These are phyloP conservation scores for Andrena chrysosceles DNA, from an alignment of 2,888 invertebrate species.

Conservation along the genomic window DNA sequence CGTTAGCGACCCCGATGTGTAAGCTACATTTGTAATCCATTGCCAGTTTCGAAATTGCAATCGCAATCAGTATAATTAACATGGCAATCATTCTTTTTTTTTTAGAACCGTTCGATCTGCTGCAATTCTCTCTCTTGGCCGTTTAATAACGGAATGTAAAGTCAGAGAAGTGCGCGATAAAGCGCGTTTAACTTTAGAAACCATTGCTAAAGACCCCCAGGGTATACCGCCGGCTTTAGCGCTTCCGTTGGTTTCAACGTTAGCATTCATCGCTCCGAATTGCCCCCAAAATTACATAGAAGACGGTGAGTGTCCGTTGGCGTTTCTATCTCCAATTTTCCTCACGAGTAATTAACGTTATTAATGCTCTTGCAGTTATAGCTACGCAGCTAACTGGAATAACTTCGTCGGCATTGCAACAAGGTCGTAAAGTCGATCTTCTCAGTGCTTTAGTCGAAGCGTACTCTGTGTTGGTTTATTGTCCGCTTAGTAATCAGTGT, in stretches of 20 bases:
- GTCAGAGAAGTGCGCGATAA: slow-evolving; percentile 86
- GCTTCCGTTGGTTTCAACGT: slow-evolving; percentile 87
- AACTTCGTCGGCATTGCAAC: slow-evolving; percentile 87
- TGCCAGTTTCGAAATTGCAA: background rate
- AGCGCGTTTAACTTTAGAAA: slow-evolving; percentile 85
- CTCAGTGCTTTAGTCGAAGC: slow-evolving; percentile 88
- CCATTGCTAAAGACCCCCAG: slow-evolving; percentile 81
- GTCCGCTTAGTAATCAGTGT: slow-evolving; percentile 85
- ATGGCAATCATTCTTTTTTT: background rate
- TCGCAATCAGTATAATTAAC: background rate
- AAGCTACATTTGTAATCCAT: slow-evolving; percentile 79
- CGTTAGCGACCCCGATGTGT: slow-evolving; percentile 89
- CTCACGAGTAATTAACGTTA: slow-evolving; percentile 1
- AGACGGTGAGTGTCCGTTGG: slow-evolving; percentile 85
- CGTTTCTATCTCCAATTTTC: background rate
- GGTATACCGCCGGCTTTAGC: slow-evolving; percentile 83
- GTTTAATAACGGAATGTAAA: slow-evolving; percentile 86
- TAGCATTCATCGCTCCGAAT: slow-evolving; percentile 87
- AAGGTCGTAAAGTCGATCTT: slow-evolving; percentile 87
- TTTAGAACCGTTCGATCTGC: slow-evolving; percentile 87
- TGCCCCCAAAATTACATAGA: slow-evolving; percentile 86
- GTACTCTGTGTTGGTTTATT: slow-evolving; percentile 87
- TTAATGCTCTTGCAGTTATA: slow-evolving; percentile 86
- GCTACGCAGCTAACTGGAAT: slow-evolving; percentile 87
- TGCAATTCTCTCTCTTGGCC: slow-evolving; percentile 88